A percentile compares a stretch with the other conserved stretches of the same genome.
Evolutionary conservation across 2,113 vertebrate genomes (phyloP).

Genomic region (Tychaedon coryphoeus): DNA sequence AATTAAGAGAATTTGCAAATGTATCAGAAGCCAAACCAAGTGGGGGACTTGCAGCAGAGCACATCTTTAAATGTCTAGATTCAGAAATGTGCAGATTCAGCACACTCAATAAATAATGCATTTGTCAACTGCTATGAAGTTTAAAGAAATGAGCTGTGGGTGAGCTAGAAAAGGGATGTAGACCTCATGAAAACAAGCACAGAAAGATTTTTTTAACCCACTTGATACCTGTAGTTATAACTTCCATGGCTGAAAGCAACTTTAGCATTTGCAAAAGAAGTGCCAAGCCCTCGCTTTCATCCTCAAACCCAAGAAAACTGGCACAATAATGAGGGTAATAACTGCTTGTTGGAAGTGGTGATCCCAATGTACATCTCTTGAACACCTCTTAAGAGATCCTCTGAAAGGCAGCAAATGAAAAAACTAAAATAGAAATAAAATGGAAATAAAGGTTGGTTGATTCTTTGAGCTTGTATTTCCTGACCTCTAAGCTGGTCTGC

Average conservation of each 20-base stretch:
- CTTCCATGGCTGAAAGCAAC: neutral
- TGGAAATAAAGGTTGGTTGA: neutral
- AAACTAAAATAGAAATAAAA: neutral
- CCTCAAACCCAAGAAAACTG: neutral
- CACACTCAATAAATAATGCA: constrained; percentile 34
- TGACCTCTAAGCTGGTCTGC: neutral
- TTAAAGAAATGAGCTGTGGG: neutral
- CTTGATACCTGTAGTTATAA: neutral
- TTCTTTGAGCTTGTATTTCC: neutral
- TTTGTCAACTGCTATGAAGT: neutral
- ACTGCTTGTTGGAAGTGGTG: neutral
- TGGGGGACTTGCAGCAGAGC: neutral
- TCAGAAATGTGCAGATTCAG: constrained; percentile 7
- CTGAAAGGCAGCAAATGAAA: neutral
- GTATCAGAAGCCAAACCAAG: neutral
- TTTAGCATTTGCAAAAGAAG: neutral
- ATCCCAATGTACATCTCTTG: neutral
- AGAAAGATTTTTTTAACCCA: neutral
- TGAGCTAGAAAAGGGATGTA: neutral
- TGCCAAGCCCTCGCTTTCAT: neutral
- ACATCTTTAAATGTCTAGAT: neutral
- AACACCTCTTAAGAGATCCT: neutral
- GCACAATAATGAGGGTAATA: neutral
- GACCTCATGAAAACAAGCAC: neutral
- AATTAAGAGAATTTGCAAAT: neutral